A percentile compares a stretch with the other conserved stretches of the same genome.
Conservation (phyloP, 2,888 invertebrate genomes). For the Diplolepis rosae region DNA sequence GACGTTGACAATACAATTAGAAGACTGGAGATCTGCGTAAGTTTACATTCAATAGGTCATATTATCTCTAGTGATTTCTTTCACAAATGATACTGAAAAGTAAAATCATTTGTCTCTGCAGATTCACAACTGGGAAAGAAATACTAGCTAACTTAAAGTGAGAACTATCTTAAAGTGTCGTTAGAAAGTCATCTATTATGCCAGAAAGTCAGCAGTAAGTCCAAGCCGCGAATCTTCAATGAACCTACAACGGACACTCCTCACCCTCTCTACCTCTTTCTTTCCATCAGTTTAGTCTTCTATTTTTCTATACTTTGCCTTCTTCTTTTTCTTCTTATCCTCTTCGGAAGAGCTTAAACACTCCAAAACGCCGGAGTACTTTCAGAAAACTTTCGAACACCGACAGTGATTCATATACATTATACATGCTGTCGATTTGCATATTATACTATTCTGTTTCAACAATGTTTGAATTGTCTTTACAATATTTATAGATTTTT, state of each 20-base stretch:
- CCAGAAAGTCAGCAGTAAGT: constrained; percentile 60
- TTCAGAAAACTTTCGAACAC: not conserved
- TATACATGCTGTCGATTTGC: not conserved
- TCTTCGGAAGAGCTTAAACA: constrained; percentile 15
- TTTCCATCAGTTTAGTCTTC: constrained; percentile 18
- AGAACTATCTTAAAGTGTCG: constrained; percentile 70
- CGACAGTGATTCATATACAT: not conserved
- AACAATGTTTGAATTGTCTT: not conserved
- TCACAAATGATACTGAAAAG: too few relatives aligned
- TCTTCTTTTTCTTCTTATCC: constrained; percentile 6
- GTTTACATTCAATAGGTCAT: too few relatives aligned
- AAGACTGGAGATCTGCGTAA: too few relatives aligned
- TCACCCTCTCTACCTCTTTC: constrained; percentile 40
- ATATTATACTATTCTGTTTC: not conserved
- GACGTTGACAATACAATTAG: too few relatives aligned
- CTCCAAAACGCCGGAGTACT: constrained; percentile 14
- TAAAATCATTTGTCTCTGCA: too few relatives aligned
- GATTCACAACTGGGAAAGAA: not conserved
- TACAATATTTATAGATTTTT: not conserved
- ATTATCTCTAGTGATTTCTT: too few relatives aligned
- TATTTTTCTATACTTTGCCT: constrained; percentile 2
- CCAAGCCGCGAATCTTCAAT: constrained; percentile 58
- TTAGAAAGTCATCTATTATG: constrained; percentile 70
- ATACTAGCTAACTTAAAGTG: constrained; percentile 42
- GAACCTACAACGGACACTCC: constrained; percentile 59